A percentile compares a stretch with the other conserved stretches of the same genome.
These are phyloP conservation scores for Agapornis canus DNA, from an alignment of 2,797 vertebrate genomes.

Conservation along the genomic window DNA sequence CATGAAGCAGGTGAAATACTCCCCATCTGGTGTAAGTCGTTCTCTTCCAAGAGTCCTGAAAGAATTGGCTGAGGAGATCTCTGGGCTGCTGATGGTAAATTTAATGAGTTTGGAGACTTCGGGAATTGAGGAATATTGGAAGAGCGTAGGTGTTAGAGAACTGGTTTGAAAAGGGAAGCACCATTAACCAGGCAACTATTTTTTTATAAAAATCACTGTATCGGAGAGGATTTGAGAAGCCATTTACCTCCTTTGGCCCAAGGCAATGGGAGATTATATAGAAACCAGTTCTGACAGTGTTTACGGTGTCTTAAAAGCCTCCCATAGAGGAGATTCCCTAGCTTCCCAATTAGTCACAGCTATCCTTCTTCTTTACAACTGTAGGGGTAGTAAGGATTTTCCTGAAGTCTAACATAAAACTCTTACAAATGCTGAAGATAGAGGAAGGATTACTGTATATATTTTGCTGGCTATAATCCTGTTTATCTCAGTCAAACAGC, in stretches of 20 bases:
- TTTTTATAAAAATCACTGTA: constrained; percentile 26
- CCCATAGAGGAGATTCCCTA: not conserved
- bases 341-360: constrained; percentile 18
- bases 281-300: not conserved
- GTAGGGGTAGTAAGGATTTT: not conserved
- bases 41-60: constrained; percentile 25
- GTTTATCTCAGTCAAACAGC: constrained; percentile 23
- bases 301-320: not conserved
- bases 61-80: constrained; percentile 22
- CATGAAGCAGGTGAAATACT: not conserved
- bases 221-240: not conserved
- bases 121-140: constrained; percentile 46
- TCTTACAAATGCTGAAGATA: not conserved
- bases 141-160: not conserved
- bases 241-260: not conserved
- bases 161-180: constrained; percentile 30
- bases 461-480: not conserved
- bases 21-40: not conserved
- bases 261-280: not conserved
- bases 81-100: constrained; percentile 36
- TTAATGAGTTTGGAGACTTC: constrained; percentile 35
- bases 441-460: not conserved
- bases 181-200: constrained; percentile 40
- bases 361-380: not conserved
- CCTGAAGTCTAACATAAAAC: not conserved